Conservation (phyloP, 2,797 vertebrate species). For the Darevskia mixta region DNA sequence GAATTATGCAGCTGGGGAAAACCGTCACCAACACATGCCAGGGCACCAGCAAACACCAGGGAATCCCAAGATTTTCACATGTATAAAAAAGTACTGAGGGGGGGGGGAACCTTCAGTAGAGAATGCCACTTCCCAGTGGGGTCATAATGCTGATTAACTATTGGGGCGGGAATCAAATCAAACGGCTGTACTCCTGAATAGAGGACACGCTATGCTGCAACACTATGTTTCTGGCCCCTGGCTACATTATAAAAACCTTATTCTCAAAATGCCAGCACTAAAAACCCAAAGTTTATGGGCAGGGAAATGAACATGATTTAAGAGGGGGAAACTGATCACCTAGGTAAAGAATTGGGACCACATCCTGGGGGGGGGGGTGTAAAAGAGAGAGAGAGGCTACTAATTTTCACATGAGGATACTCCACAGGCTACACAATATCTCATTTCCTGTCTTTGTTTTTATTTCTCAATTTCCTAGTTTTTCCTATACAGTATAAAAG, state of each 20-base stretch:
- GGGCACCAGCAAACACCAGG: neutral
- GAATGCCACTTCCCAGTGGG: neutral
- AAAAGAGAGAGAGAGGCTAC: neutral
- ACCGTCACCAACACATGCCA: neutral
- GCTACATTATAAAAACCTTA: neutral
- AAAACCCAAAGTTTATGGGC: constrained; percentile 6
- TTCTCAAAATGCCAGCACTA: constrained; percentile 23
- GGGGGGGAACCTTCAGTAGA: neutral
- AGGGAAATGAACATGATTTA: constrained; percentile 4
- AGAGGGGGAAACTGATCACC: constrained; percentile 29
- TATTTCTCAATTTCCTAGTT: neutral
- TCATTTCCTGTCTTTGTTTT: neutral
- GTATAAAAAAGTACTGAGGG: neutral
- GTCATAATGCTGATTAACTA: neutral
- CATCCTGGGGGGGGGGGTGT: neutral
- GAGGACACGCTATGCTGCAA: neutral
- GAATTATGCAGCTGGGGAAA: neutral
- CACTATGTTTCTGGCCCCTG: neutral
- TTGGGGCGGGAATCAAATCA: neutral
- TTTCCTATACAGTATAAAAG: neutral
- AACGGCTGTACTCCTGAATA: neutral
- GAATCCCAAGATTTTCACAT: neutral
- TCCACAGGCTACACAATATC: neutral
- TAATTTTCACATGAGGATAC: neutral
- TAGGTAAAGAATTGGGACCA: neutral